Base-by-base conservation (phyloP, 1,140 invertebrate species). In the Drosophila parabipectinata region DNA sequence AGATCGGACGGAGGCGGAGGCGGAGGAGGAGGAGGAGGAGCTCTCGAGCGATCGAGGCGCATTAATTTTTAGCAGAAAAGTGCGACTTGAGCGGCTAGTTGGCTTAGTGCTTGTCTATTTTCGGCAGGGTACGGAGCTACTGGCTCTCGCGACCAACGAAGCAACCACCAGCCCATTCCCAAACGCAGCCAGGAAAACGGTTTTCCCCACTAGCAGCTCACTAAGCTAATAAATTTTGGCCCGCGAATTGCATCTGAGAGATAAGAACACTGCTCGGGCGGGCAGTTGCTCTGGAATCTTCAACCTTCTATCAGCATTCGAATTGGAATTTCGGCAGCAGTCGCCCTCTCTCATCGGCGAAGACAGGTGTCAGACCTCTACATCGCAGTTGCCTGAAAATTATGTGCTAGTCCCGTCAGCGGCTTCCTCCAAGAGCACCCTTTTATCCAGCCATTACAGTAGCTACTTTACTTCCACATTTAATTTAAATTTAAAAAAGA, bases 21-120 rank as follows among this genome's bases (percentile, higher is more conserved):
- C 26, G 57, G 28, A 9, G 39, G 12, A 15, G 54, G 37, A 1
- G 39, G 12, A 15, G 54, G 37, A 1, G 34, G 21, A 26, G 14
- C 15, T 8, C 28, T 44, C 8, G 41, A 48, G 32, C 15, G 52
- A 56, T 55, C 44, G 52, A 47, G 30, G 72, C 48, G 53, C 61
- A 60, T 73, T 71, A 47, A 63, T 54, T 75, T 87, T 82, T 87
- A 76, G 71, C 84, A 75, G 79, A 88, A 85, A 87, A 87, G 75
- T 87, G 30, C 82, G 64, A 82, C 69, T 75, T 75, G 62, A 72
- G 59, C 60, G 59, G 51, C 54, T 45, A 66, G 41, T 78, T 78
- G 56, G 55, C 47, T 87, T 88, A 87, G 82, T 87, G 62, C 83
- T 85, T 39, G 77, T 85, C 80, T 75, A 87, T 87, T 87, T 87